Percentiles rank a stretch among this genome's conserved stretches.
Conservation (phyloP, 2,113 vertebrate genomes). For the human (Homo sapiens) region GRCh38 chrX:114273001-114273500, state of each 20-base stretch:
- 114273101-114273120: background rate
- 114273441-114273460: background rate
- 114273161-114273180: background rate
- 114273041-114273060: conserved; percentile 1
- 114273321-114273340: background rate
- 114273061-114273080: background rate
- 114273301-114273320: background rate
- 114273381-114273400: background rate
- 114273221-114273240: background rate
- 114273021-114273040: background rate
- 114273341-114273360: background rate
- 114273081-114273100: background rate
- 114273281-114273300: background rate
- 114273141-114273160: background rate
- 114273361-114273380: background rate
- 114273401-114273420: background rate
- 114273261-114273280: background rate
- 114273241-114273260: background rate
- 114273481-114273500: background rate
- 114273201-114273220: background rate
- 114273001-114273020: background rate
- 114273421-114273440: background rate
- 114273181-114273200: background rate
- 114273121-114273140: background rate
- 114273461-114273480: background rate